These are phyloP conservation scores for Toxonevra muliebris DNA, from an alignment of 2,888 invertebrate genomes.

Conservation along the genomic window DNA sequence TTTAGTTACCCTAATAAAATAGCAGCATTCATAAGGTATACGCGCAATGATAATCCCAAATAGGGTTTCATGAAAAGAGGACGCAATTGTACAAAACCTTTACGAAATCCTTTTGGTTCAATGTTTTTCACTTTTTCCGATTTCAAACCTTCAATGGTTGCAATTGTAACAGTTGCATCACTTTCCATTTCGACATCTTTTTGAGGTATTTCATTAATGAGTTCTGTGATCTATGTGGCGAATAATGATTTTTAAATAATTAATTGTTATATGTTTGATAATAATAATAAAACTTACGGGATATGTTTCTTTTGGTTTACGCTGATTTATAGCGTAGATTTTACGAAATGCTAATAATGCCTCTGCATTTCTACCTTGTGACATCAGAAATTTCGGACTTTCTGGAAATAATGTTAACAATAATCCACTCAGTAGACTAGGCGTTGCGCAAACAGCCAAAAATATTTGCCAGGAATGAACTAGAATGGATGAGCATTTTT, in stretches of 20 bases:
- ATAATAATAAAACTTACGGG: conserved; percentile 36
- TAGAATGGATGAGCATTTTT: conserved; percentile 28
- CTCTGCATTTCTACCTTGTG: conserved; percentile 44
- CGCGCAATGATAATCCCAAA: conserved; percentile 65
- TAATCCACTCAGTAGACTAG: conserved; percentile 71
- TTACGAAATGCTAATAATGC: conserved; percentile 57
- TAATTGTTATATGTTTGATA: conserved; percentile 3
- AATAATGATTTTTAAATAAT: not conserved
- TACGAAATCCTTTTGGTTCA: not conserved
- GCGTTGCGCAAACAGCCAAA: conserved; percentile 68
- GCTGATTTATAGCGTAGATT: conserved; percentile 75
- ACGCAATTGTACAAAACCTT: conserved; percentile 24
- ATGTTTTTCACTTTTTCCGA: conserved; percentile 9
- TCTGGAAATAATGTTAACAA: conserved; percentile 67
- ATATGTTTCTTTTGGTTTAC: conserved; percentile 63
- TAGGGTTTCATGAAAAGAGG: conserved; percentile 43
- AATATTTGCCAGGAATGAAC: conserved; percentile 65
- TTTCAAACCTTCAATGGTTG: conserved; percentile 31
- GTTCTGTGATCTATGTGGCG: conserved; percentile 36
- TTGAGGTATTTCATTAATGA: conserved; percentile 34
- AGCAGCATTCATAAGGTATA: conserved; percentile 35
- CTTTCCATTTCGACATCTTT: conserved; percentile 24
- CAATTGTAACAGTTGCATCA: conserved; percentile 15
- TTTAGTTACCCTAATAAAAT: conserved; percentile 64
- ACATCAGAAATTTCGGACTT: conserved; percentile 53